phyloP scores from a whole-genome alignment of 2,113 vertebrate species.

The Columbina picui region DNA sequence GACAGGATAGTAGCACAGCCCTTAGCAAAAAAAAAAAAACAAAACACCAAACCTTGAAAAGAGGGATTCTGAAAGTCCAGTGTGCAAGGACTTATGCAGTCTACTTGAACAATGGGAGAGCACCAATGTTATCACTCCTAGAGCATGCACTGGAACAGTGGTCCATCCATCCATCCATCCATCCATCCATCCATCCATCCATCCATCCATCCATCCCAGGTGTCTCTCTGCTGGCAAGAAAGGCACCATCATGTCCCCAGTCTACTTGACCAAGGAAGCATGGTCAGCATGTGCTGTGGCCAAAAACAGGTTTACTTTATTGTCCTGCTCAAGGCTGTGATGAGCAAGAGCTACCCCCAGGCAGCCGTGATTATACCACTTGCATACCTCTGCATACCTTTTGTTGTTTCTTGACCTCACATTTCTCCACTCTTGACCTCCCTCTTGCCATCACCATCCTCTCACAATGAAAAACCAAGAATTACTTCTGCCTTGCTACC shows the following conservation, averaged over 20 bases:
- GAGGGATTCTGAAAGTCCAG: background rate
- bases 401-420: background rate
- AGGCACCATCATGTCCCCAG: rapidly evolving
- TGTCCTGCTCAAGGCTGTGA: background rate
- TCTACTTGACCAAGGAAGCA: background rate
- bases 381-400: background rate
- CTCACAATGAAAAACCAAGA: background rate
- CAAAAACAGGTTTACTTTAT: background rate
- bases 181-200: background rate
- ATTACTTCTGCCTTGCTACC: background rate
- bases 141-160: rapidly evolving
- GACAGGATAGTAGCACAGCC: background rate
- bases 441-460: background rate
- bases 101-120: background rate
- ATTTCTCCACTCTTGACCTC: background rate
- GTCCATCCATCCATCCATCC: background rate
- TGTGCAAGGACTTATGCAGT: background rate
- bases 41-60: background rate
- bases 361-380: background rate
- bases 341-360: background rate
- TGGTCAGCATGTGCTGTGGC: background rate
- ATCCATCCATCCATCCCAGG: background rate
- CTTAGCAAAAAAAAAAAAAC: background rate
- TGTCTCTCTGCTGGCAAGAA: background rate
- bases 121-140: rapidly evolving